phyloP scores from a whole-genome alignment of 2,888 invertebrate genomes.

The Megalurothrips usitatus region DNA sequence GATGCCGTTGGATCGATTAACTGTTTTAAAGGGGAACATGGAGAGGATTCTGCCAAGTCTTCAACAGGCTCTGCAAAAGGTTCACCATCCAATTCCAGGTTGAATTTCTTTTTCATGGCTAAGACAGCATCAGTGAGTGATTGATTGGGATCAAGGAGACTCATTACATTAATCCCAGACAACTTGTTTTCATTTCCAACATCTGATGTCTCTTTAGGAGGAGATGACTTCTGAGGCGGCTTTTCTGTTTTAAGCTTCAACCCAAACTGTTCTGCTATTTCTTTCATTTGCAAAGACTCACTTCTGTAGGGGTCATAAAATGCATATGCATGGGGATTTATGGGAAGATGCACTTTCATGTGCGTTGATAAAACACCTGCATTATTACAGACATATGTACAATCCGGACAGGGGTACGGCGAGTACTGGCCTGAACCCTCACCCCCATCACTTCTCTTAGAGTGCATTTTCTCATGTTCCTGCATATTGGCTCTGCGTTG shows the following conservation, averaged over 20 bases:
- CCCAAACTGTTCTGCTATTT: slow-evolving; percentile 33
- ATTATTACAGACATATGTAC: slow-evolving; percentile 73
- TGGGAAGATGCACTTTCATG: slow-evolving; percentile 68
- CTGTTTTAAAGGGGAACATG: slow-evolving; percentile 3
- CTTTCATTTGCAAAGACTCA: slow-evolving; percentile 62
- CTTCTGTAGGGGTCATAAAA: slow-evolving; percentile 60
- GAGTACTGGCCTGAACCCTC: not conserved
- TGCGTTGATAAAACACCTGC: slow-evolving; percentile 66
- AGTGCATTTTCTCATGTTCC: slow-evolving; percentile 80
- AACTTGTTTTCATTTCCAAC: not conserved
- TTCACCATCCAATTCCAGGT: slow-evolving; percentile 42
- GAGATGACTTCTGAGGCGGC: not conserved
- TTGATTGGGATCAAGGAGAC: not conserved
- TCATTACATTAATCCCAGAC: slow-evolving; percentile 5
- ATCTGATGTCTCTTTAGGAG: not conserved
- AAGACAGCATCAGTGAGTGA: slow-evolving; percentile 23
- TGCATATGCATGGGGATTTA: slow-evolving; percentile 66
- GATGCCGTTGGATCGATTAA: not conserved
- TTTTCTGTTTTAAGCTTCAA: not conserved
- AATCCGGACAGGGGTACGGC: slow-evolving; percentile 62
- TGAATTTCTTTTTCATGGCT: slow-evolving; percentile 29
- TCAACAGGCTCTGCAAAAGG: slow-evolving; percentile 41
- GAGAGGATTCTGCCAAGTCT: slow-evolving; percentile 36
- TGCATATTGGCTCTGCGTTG: slow-evolving; percentile 73
- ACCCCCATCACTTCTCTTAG: slow-evolving; percentile 40